phyloP scores from a whole-genome alignment of 2,113 vertebrate species.

The Alethe diademata region DNA sequence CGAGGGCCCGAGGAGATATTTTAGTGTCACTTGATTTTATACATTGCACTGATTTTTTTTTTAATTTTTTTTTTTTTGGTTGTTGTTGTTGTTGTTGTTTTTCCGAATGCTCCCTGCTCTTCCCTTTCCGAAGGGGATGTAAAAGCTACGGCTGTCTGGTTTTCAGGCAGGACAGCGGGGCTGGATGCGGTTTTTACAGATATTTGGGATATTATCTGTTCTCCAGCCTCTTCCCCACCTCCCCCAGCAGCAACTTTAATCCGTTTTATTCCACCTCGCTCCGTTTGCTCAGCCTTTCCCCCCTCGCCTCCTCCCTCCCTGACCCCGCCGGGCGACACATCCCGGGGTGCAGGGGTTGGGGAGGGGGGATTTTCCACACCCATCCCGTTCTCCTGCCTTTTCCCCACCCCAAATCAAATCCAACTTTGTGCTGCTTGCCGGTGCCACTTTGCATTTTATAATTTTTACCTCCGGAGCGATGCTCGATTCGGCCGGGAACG shows the following conservation, averaged over 20 bases:
- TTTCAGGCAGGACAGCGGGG: neutral
- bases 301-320: neutral
- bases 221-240: neutral
- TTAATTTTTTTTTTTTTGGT: neutral
- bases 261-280: neutral
- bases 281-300: neutral
- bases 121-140: neutral
- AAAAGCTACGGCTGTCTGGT: neutral
- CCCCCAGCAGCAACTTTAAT: slow-evolving; percentile 1
- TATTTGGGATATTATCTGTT: neutral
- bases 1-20: slow-evolving; percentile 49
- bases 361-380: neutral
- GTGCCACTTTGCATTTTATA: neutral
- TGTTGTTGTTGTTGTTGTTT: neutral
- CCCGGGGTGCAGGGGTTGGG: neutral
- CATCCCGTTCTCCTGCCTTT: neutral
- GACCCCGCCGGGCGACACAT: neutral
- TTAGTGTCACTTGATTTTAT: slow-evolving; percentile 55
- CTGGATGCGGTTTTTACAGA: accelerated
- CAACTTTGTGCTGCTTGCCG: neutral
- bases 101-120: neutral
- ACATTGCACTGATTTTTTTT: neutral
- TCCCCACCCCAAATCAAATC: neutral
- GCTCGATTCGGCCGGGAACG: neutral
- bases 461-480: neutral